A percentile compares a stretch with the other conserved stretches of the same genome.
phyloP scores from a whole-genome alignment of 2,797 vertebrate genomes.

The Gephyroberyx darwinii region DNA sequence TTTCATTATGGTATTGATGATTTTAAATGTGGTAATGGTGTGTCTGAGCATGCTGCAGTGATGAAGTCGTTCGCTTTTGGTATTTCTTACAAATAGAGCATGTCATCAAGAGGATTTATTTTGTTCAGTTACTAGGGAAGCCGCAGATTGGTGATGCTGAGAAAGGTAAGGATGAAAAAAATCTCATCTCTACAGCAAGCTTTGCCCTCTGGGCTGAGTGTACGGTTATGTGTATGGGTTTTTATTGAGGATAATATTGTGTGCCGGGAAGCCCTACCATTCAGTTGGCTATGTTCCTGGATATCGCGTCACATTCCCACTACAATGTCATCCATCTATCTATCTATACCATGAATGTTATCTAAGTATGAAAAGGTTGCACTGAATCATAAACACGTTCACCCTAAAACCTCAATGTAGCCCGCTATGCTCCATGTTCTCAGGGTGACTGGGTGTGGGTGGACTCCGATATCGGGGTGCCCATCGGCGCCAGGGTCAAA shows the following conservation, averaged over 20 bases:
- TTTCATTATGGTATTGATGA: not conserved
- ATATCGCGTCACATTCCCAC: not conserved
- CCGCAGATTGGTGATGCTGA: constrained; percentile 62
- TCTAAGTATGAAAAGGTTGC: not conserved
- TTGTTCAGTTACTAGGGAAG: constrained; percentile 41
- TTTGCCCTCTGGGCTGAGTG: not conserved
- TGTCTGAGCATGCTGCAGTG: not conserved
- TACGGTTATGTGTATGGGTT: not conserved
- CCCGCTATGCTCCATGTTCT: constrained; percentile 6
- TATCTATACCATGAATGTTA: too few species aligned
- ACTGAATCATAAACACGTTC: too few species aligned
- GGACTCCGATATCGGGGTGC: constrained; percentile 79
- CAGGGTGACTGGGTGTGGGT: constrained; percentile 96
- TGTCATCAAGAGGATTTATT: constrained; percentile 27
- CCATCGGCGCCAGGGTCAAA: constrained; percentile 89
- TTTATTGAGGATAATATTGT: not conserved
- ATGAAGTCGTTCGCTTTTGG: not conserved
- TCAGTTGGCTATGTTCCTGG: not conserved
- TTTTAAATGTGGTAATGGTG: too few species aligned
- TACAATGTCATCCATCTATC: not conserved
- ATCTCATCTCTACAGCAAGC: too few species aligned
- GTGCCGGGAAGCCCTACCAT: not conserved
- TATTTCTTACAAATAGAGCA: not conserved
- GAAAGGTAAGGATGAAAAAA: constrained; percentile 69
- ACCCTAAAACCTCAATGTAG: not conserved